Evolutionary conservation across 2,888 invertebrate species (phyloP), one percentile per base, ranked within the genome.

Genomic region (Ditula angustiorana): DNA sequence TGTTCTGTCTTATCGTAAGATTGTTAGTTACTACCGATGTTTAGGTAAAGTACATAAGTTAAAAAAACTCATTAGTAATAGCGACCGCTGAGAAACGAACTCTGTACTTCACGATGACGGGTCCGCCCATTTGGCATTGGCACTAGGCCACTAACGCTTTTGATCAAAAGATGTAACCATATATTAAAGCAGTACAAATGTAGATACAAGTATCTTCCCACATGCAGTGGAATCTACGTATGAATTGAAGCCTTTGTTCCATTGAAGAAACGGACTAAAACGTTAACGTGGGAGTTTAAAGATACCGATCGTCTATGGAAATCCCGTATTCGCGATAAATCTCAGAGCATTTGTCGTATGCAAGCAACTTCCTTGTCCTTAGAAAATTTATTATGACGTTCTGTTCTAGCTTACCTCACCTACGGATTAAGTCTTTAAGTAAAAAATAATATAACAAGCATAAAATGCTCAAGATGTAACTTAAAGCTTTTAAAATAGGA

Each of bases 371-470:
- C 28, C 21, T 26, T 33, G 7, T 35, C 23, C 21, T 13, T 19
- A n/a, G 28, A 50, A 44, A 63, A 63, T 63, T 63, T 63, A 57
- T 63, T 57, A 63, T 57, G 10, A 63, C 50, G 50, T 63, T 30
- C 21, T 23, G 50, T 63, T 30, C 21, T 23, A 23, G 30, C 37
- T 28, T 49, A 41, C 30, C 10, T 37, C 37, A 47, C 26, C 13
- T 28, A 28, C 8, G 19, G 19, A 41, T 41, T 41, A 41, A 8
- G 19, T 11, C 2, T 19, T 50, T 19, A 26, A 8, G 50, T 30
- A 30, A 50, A 26, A 47, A 10, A 46, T 53, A 2, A 23, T 23
- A 11, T 19, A 24, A 26, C 7, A 33, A 41, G 13, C 37, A 16
- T 23, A 33, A 10, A 13, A 26, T 26, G 2, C 44, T 35, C 26